Evolutionary conservation across 1,140 invertebrate genomes (phyloP), one percentile per base, ranked within the genome.

Genomic region (Drosophila ohnishii): DNA sequence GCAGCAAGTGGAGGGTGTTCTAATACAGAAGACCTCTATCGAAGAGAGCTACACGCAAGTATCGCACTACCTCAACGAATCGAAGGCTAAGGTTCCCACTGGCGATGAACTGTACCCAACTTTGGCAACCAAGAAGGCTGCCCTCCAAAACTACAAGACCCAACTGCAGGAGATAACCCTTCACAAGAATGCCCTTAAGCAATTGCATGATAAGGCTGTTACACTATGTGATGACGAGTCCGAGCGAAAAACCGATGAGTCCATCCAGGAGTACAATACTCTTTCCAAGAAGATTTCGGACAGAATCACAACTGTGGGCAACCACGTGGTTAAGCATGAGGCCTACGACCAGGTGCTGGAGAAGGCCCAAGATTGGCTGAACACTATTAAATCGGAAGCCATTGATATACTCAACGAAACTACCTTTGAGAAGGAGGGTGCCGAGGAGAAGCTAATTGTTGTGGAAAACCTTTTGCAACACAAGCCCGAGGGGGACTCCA

Each of bases 31-130:
- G 88, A 96, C 96, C 7, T 97, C 96, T 1, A 97, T 98, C 88
- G 97, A 98, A 86, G 97, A 98, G 81, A 97, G 96, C 71, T 96
- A 96, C 75, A 94, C 94, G 55, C 96, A 97, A 92, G 94, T 96
- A 5, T 94, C 95, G 73, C 94, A 95, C 82, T 98, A 97, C 95
- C 93, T 98, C 8, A 93, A 93, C 37, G 96, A 97, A 69, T 93
- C 94, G 1, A 94, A 95, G 81, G 93, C 94, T 30, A 96, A 96
- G 91, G 92, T 96, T 11, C 94, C 94, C 1, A 94, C 94, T 40
- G 94, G 94, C 55, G 93, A 94, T 51, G 94, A 95, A 71, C 92
- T 97, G 1, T 94, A 96, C 75, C 93, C 96, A 28, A 97, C 95
- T 4, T 91, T 98, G 40, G 94, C 95, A 9, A 96, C 98, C 70